phyloP scores from a whole-genome alignment of 2,888 invertebrate species.

The Dynastes grantii region DNA sequence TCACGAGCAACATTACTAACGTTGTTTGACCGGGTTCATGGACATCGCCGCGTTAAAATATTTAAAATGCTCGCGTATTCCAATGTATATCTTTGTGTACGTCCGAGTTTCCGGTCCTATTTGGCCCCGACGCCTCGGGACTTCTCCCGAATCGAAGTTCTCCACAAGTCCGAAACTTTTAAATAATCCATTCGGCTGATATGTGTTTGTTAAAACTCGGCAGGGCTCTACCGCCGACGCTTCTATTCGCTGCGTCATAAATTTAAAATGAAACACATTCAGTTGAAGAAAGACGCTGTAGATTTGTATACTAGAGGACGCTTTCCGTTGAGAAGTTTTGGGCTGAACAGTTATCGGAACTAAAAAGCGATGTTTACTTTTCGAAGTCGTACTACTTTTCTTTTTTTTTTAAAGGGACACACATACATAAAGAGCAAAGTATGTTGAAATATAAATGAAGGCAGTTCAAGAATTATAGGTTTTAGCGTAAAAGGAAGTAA shows the following conservation, averaged over 20 bases:
- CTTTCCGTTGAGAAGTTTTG: not conserved
- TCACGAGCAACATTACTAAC: constrained; percentile 31
- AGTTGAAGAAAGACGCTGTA: not conserved
- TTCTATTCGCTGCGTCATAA: constrained; percentile 15
- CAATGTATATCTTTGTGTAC: constrained; percentile 1
- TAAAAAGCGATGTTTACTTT: not conserved
- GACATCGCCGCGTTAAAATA: constrained; percentile 32
- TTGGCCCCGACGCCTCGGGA: constrained; percentile 9
- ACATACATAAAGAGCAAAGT: too few relatives aligned
- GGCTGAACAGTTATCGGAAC: not conserved
- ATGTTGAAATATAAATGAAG: too few relatives aligned
- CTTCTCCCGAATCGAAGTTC: constrained; percentile 20
- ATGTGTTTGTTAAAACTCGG: constrained; percentile 23
- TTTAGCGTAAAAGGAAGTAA: too few relatives aligned
- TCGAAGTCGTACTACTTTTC: too few relatives aligned
- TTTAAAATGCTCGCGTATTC: constrained; percentile 14
- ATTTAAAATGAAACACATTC: constrained; percentile 43
- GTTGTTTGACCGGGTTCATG: not conserved
- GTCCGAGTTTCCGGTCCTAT: not conserved
- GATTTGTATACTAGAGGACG: not conserved
- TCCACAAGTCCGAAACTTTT: constrained; percentile 39
- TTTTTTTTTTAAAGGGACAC: too few relatives aligned
- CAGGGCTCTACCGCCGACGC: not conserved
- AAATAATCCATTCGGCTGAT: constrained; percentile 21
- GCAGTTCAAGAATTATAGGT: too few relatives aligned